These are phyloP conservation scores for Gymnocephalus cernua DNA, from an alignment of 2,113 vertebrate species.

Conservation along the genomic window DNA sequence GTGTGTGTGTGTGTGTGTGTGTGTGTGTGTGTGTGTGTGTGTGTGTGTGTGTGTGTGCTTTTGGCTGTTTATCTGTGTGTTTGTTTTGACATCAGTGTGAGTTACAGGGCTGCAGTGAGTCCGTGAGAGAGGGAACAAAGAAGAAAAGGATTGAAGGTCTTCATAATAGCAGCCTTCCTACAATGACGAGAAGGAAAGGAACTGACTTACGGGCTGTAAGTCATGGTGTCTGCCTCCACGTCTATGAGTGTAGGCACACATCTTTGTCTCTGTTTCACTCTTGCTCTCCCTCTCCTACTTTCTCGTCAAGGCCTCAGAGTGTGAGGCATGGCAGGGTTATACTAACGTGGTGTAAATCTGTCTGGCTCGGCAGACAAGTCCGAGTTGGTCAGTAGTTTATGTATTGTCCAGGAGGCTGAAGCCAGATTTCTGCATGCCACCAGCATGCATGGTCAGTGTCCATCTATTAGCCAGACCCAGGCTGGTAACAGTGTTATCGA, in stretches of 20 bases:
- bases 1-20: conserved; percentile 11
- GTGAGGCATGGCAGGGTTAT: conserved; percentile 65
- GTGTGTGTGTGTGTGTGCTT: conserved; percentile 60
- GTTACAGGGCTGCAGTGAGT: conserved; percentile 74
- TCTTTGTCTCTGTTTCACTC: conserved; percentile 43
- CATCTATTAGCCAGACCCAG: background rate
- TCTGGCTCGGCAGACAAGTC: conserved; percentile 19
- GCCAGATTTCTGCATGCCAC: conserved; percentile 31
- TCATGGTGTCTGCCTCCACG: conserved; percentile 62
- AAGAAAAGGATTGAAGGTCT: conserved; percentile 76
- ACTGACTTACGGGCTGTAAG: conserved; percentile 59
- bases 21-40: conserved; percentile 40
- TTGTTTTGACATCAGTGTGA: conserved; percentile 80
- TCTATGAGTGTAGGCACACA: conserved; percentile 45
- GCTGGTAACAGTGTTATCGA: background rate
- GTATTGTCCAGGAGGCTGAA: conserved; percentile 25
- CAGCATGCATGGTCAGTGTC: conserved; percentile 3
- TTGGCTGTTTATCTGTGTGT: conserved; percentile 77
- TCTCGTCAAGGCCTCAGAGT: conserved; percentile 69
- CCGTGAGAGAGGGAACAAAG: conserved; percentile 66
- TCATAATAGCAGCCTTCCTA: conserved; percentile 74
- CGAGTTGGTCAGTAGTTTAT: conserved; percentile 61
- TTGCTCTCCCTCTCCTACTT: conserved; percentile 18
- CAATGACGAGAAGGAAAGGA: conserved; percentile 53
- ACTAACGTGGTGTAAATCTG: conserved; percentile 67